These are phyloP conservation scores for Morus bassanus DNA, from an alignment of 2,797 vertebrate genomes.

Conservation along the genomic window DNA sequence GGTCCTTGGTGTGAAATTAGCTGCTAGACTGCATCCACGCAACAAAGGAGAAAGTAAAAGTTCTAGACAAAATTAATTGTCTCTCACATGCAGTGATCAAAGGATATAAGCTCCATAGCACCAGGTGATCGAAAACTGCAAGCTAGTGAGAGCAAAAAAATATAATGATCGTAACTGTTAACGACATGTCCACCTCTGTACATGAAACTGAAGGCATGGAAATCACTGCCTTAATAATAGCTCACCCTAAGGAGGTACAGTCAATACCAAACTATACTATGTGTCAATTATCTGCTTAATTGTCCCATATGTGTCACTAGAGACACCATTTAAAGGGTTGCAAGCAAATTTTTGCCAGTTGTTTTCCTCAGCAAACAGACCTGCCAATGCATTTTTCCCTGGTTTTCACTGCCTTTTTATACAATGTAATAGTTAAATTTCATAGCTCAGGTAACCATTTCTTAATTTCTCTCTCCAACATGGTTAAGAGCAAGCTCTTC, in stretches of 20 bases:
- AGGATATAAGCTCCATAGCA: neutral
- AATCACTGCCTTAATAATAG: neutral
- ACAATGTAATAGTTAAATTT: neutral
- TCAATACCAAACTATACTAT: neutral
- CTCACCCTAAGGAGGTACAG: neutral
- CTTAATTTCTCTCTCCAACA: neutral
- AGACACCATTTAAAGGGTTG: neutral
- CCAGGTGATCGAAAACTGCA: neutral
- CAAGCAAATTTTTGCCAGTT: neutral
- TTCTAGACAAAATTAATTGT: constrained; percentile 29
- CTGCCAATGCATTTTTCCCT: neutral
- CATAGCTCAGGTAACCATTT: constrained; percentile 9
- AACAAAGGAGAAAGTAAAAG: neutral
- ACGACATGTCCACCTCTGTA: neutral
- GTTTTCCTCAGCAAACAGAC: constrained; percentile 11
- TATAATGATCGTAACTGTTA: neutral
- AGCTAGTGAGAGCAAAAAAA: neutral
- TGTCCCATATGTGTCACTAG: neutral
- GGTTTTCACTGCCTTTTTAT: neutral
- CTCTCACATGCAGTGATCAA: neutral
- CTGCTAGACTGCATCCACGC: neutral
- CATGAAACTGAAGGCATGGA: neutral
- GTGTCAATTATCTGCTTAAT: neutral
- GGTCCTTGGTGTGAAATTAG: constrained; percentile 32
- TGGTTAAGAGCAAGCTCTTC: neutral